A percentile compares a stretch with the other conserved stretches of the same genome.
These are phyloP conservation scores for Drosophila algonquin DNA, from an alignment of 2,888 invertebrate genomes.

Conservation along the genomic window DNA sequence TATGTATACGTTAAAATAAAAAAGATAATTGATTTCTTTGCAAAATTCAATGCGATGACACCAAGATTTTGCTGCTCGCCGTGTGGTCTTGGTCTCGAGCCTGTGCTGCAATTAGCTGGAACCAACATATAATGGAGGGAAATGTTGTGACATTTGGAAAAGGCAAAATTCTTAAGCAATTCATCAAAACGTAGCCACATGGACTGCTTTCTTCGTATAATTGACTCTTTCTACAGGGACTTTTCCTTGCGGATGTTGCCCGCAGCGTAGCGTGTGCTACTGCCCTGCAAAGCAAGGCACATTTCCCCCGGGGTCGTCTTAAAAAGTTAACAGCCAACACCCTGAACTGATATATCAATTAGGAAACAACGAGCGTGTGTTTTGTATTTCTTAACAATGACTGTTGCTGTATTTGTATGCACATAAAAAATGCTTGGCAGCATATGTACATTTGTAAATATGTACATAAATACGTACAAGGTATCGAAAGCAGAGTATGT, in stretches of 20 bases:
- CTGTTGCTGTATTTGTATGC: conserved; percentile 62
- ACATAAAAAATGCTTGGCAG: conserved; percentile 42
- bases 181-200: conserved; percentile 67
- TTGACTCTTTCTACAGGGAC: conserved; percentile 35
- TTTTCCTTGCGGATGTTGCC: conserved; percentile 57
- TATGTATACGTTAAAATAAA: conserved; percentile 39
- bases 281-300: conserved; percentile 38
- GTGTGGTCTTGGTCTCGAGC: conserved; percentile 60
- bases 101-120: conserved; percentile 59
- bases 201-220: conserved; percentile 45
- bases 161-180: conserved; percentile 61
- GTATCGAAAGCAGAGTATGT: conserved; percentile 45
- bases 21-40: conserved; percentile 77
- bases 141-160: conserved; percentile 75
- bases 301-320: conserved; percentile 25
- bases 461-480: conserved; percentile 8
- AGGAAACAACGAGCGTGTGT: conserved; percentile 24
- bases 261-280: conserved; percentile 76
- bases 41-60: conserved; percentile 75
- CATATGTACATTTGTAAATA: conserved; percentile 38
- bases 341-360: conserved; percentile 25
- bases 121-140: conserved; percentile 55
- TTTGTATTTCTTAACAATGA: conserved; percentile 62
- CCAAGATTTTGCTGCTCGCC: conserved; percentile 53
- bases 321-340: conserved; percentile 9